Evolutionary conservation across 2,113 vertebrate species (phyloP).

Genomic region (Sakesphorus luctuosus): DNA sequence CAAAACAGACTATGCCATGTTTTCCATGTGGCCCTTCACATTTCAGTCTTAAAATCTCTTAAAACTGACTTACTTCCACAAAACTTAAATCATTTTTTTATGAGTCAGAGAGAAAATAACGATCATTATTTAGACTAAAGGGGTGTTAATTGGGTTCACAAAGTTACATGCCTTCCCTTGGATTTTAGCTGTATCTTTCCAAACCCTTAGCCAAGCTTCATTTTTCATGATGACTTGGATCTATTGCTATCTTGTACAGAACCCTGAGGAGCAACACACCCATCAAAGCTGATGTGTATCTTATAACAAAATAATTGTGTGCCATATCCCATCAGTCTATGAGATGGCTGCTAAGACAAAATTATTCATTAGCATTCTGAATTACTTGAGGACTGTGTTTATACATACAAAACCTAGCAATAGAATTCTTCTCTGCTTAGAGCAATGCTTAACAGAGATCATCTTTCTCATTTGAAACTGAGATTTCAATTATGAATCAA

Average conservation of each 20-base stretch:
- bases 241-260: not conserved
- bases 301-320: not conserved
- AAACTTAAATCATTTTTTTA: not conserved
- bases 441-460: not conserved
- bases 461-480: conserved; percentile 11
- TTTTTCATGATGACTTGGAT: not conserved
- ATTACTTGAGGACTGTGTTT: not conserved
- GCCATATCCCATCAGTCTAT: not conserved
- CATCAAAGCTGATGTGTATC: not conserved
- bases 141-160: not conserved
- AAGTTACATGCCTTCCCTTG: not conserved
- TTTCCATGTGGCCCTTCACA: not conserved
- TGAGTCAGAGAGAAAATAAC: not conserved
- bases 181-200: not conserved
- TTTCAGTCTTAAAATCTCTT: not conserved
- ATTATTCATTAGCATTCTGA: not conserved
- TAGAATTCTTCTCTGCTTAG: not conserved
- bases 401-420: not conserved
- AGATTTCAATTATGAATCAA: conserved; percentile 37
- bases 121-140: not conserved
- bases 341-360: not conserved
- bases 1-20: not conserved
- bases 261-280: not conserved
- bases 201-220: not conserved
- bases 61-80: not conserved